These are phyloP conservation scores for Hyperoplus lanceolatus DNA, from an alignment of 2,797 vertebrate genomes.

Conservation along the genomic window DNA sequence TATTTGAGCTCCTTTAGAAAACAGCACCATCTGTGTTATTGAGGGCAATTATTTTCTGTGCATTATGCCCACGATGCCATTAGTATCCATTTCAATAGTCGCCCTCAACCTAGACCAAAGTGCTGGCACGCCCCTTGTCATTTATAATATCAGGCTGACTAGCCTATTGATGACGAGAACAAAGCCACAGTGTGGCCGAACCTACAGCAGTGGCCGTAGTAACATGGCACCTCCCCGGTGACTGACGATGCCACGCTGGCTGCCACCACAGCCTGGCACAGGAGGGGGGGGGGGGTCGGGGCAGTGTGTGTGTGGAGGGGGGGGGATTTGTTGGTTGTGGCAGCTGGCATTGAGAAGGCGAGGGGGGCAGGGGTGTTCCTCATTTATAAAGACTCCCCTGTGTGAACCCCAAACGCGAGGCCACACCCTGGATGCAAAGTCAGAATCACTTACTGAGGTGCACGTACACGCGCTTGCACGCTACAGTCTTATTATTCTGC, in stretches of 20 bases:
- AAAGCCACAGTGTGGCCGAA: conserved; percentile 80
- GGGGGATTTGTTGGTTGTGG: conserved; percentile 77
- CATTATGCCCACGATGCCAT: conserved; percentile 34
- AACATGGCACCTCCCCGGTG: conserved; percentile 77
- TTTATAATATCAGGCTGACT: conserved; percentile 81
- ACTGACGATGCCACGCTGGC: conserved; percentile 78
- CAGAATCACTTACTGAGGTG: conserved; percentile 14
- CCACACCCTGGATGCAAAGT: conserved; percentile 70
- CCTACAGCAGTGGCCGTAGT: conserved; percentile 73
- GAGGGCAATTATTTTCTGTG: conserved; percentile 22
- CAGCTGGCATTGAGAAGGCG: conserved; percentile 71
- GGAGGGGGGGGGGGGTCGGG: conserved; percentile 5
- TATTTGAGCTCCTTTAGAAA: conserved; percentile 7
- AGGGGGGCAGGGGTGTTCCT: conserved; percentile 20
- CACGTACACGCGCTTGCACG: conserved; percentile 23
- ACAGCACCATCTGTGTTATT: conserved; percentile 26
- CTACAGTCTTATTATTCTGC: too few relatives aligned
- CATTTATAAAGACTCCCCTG: conserved; percentile 77
- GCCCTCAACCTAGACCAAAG: conserved; percentile 57
- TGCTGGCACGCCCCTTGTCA: conserved; percentile 66
- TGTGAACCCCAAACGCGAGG: conserved; percentile 49
- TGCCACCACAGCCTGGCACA: conserved; percentile 76
- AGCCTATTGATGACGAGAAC: conserved; percentile 77
- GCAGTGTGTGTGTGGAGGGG: conserved; percentile 19
- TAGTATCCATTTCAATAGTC: conserved; percentile 66